These are phyloP conservation scores for Prionailurus bengalensis DNA, from an alignment of 2,113 vertebrate genomes.

Conservation along the genomic window DNA sequence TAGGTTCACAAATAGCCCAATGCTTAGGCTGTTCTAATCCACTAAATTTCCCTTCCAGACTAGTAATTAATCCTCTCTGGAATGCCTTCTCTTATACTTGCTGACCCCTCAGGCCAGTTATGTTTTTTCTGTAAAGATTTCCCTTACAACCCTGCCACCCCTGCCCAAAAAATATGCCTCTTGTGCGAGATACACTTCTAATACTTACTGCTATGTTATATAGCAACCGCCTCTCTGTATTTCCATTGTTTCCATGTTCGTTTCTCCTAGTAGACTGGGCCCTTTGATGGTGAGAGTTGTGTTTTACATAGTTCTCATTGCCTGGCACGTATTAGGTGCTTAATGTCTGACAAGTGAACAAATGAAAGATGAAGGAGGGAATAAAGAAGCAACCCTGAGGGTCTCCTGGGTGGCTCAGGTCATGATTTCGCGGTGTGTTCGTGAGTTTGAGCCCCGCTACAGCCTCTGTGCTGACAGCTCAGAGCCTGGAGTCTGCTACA, in stretches of 20 bases:
- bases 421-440: no score
- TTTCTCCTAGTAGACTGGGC: neutral
- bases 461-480: no score
- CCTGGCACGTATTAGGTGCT: neutral
- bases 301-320: neutral
- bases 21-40: neutral
- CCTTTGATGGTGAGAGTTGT: conserved; percentile 15
- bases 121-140: conserved; percentile 19
- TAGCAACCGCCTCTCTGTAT: neutral
- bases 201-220: neutral
- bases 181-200: neutral
- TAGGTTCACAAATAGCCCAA: neutral
- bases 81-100: neutral
- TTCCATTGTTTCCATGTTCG: conserved; percentile 12
- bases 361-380: neutral
- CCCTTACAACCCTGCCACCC: neutral
- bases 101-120: neutral
- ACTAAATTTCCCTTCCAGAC: neutral
- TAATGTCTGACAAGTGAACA: neutral
- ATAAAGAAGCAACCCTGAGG: neutral
- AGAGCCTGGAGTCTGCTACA: no score
- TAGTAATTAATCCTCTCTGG: neutral
- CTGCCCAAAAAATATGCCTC: neutral
- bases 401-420: no score
- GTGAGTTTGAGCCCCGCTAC: no score